These are phyloP conservation scores for Hyperopisus bebe DNA, from an alignment of 2,113 vertebrate species.

Conservation along the genomic window DNA sequence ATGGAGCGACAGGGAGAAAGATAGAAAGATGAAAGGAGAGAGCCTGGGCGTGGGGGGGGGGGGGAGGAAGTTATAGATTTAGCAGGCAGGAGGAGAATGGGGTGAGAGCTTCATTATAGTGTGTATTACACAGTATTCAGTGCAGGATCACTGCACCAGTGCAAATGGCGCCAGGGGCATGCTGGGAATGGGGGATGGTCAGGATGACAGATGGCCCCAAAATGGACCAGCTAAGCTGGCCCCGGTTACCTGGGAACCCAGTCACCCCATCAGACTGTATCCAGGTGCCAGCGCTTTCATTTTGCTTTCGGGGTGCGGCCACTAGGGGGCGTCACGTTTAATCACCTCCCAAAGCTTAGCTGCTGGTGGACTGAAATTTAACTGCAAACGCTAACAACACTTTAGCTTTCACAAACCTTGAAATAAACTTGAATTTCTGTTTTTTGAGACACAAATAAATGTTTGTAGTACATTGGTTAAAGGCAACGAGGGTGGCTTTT, in stretches of 20 bases:
- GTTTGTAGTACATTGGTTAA: neutral
- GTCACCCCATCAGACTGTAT: neutral
- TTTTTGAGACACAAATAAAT: neutral
- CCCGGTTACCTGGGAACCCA: neutral
- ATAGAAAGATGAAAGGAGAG: neutral
- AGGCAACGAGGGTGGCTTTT: neutral
- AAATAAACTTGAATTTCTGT: neutral
- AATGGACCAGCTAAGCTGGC: neutral
- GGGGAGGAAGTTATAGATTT: neutral
- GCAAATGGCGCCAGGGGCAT: neutral
- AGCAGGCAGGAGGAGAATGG: neutral
- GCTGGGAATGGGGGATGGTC: neutral
- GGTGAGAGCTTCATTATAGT: neutral
- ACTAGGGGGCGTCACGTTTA: neutral
- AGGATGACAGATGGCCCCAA: neutral
- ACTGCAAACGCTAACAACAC: neutral
- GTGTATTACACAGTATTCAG: neutral
- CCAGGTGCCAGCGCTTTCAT: neutral
- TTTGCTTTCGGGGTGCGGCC: neutral
- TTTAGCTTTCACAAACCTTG: neutral
- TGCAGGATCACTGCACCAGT: neutral
- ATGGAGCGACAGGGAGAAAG: neutral
- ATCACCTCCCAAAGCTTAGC: neutral
- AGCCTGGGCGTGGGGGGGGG: neutral
- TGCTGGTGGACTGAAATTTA: neutral